Conservation (phyloP, 2,797 vertebrate genomes). For the Poliocrania exsul region DNA sequence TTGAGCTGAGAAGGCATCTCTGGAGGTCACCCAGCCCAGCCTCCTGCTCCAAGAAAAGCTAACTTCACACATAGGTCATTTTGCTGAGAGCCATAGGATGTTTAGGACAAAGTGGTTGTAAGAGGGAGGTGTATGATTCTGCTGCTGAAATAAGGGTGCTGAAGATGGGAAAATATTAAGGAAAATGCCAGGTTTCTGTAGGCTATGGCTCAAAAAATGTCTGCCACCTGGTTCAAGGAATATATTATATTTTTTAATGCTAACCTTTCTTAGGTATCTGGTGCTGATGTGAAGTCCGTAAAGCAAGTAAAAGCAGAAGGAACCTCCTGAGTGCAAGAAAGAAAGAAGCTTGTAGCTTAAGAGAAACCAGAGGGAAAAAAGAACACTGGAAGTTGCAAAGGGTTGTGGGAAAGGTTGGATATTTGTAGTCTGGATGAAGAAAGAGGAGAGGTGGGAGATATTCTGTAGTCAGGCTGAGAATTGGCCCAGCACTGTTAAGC, state of each 20-base stretch:
- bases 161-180: neutral
- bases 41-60: neutral
- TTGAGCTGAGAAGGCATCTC: neutral
- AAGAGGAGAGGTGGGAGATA: neutral
- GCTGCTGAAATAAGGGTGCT: neutral
- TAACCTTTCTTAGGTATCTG: neutral
- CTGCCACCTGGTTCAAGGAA: neutral
- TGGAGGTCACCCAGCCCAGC: neutral
- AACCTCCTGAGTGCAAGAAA: neutral
- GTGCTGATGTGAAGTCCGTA: neutral
- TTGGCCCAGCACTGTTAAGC: neutral
- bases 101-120: neutral
- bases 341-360: neutral
- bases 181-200: neutral
- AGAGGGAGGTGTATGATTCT: neutral
- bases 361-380: neutral
- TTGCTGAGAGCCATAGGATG: neutral
- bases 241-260: neutral
- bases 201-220: neutral
- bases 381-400: neutral
- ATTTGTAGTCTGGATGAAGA: neutral
- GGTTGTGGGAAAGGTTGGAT: neutral
- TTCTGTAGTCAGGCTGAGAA: neutral
- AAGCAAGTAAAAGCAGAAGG: neutral
- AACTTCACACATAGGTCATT: neutral